Evolutionary conservation across 2,113 vertebrate genomes (phyloP).

Genomic region (Syngnathus typhle): DNA sequence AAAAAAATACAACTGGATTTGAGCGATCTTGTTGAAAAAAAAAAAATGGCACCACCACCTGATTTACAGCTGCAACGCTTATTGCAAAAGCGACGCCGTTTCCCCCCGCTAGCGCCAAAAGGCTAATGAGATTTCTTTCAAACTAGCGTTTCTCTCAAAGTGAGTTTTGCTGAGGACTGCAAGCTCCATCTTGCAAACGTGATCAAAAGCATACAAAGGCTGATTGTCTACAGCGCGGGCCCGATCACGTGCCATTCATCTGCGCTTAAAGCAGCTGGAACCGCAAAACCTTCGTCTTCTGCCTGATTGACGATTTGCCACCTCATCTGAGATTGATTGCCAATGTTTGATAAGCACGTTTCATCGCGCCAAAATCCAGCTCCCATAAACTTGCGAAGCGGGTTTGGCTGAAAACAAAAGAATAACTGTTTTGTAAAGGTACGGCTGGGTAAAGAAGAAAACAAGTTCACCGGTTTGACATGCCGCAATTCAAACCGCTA

Average conservation of each 20-base stretch:
- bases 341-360: not conserved
- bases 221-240: not conserved
- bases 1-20: too few species aligned
- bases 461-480: not conserved
- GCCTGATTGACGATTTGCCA: not conserved
- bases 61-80: not conserved
- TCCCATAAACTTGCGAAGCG: not conserved
- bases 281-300: not conserved
- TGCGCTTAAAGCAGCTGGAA: not conserved
- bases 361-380: not conserved
- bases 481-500: not conserved
- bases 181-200: slow-evolving; percentile 2
- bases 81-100: not conserved
- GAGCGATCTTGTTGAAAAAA: too few species aligned
- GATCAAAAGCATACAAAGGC: not conserved
- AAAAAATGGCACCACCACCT: not conserved
- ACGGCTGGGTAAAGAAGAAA: not conserved
- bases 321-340: not conserved
- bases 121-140: not conserved
- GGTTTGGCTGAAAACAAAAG: not conserved
- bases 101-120: not conserved
- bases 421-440: not conserved
- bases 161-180: not conserved
- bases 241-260: not conserved
- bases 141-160: not conserved